phyloP scores from a whole-genome alignment of 2,888 invertebrate genomes.

The Pemphredon lugubris region DNA sequence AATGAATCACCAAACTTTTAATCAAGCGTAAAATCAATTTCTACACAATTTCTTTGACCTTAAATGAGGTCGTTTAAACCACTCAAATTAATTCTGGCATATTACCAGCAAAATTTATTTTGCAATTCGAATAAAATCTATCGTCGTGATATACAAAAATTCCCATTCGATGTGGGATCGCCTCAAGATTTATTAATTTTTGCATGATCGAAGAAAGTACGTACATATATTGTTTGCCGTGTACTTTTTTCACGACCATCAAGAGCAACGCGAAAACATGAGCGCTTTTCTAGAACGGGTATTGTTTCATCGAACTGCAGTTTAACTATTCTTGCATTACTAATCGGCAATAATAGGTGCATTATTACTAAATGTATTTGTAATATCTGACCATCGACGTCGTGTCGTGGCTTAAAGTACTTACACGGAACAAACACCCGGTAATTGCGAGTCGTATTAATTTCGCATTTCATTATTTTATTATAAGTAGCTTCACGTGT shows the following conservation, averaged over 20 bases:
- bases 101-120: no score
- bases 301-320: constrained; percentile 1
- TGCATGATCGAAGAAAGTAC: no score
- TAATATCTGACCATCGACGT: neutral
- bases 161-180: no score
- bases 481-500: neutral
- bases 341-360: constrained; percentile 18
- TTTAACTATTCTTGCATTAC: constrained; percentile 5
- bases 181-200: no score
- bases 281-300: constrained; percentile 2
- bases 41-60: no score
- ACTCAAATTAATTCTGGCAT: no score
- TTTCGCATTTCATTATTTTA: constrained; percentile 25
- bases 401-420: constrained; percentile 19
- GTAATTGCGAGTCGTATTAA: constrained; percentile 10
- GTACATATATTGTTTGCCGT: no score
- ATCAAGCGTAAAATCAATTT: no score
- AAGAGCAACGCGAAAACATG: neutral
- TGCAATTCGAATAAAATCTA: no score
- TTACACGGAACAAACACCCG: constrained; percentile 1
- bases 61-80: no score
- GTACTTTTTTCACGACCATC: constrained; percentile 18
- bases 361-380: constrained; percentile 20
- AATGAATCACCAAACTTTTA: no score
- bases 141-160: no score